A percentile compares a stretch with the other conserved stretches of the same genome.
These are phyloP conservation scores for Ligdia adustata DNA, from an alignment of 2,888 invertebrate species.

Conservation along the genomic window DNA sequence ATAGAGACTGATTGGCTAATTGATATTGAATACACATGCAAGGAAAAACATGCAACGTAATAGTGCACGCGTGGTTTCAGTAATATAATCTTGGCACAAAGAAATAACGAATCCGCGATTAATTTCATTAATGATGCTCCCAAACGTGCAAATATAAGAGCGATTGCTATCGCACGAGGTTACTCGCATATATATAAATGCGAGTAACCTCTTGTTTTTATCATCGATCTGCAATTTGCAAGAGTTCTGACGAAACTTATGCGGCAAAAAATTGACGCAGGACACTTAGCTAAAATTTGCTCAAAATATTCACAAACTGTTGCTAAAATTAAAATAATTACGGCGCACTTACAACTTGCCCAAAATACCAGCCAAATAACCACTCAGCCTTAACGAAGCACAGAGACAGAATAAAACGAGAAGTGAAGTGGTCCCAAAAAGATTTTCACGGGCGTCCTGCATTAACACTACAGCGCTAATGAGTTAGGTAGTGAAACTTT, in stretches of 20 bases:
- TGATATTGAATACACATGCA: too few relatives aligned
- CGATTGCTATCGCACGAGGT: too few relatives aligned
- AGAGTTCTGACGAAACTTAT: conserved; percentile 4
- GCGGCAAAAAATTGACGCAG: conserved; percentile 10
- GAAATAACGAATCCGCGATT: too few relatives aligned
- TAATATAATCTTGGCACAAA: too few relatives aligned
- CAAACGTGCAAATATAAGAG: too few relatives aligned
- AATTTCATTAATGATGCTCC: too few relatives aligned
- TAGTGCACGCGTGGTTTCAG: too few relatives aligned
- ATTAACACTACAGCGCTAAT: conserved; percentile 75
- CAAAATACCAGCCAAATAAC: conserved; percentile 70
- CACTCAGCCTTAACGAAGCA: conserved; percentile 75
- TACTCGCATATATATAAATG: too few relatives aligned
- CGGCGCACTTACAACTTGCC: conserved; percentile 45
- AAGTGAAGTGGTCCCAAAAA: conserved; percentile 67
- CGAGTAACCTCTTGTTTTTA: too few relatives aligned
- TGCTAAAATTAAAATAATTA: conserved; percentile 43
- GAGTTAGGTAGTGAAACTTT: conserved; percentile 72
- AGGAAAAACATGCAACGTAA: too few relatives aligned
- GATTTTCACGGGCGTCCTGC: conserved; percentile 74
- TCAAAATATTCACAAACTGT: conserved; percentile 20
- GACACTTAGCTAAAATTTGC: conserved; percentile 20
- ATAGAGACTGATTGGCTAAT: too few relatives aligned
- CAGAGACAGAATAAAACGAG: conserved; percentile 69
- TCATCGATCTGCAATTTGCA: too few relatives aligned